These are phyloP conservation scores for Loriculus beryllinus DNA, from an alignment of 2,797 vertebrate genomes.

Conservation along the genomic window DNA sequence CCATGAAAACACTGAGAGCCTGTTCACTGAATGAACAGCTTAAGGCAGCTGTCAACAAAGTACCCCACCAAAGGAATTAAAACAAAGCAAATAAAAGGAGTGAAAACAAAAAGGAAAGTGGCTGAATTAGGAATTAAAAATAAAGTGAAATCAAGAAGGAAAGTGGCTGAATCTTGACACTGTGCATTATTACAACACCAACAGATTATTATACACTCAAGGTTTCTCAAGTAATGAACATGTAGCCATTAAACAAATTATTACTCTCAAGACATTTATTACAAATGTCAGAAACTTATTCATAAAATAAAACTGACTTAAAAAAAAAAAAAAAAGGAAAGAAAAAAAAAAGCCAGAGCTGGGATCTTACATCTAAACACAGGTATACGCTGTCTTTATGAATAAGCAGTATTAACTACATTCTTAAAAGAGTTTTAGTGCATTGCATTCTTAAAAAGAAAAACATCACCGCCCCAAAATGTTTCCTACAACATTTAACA, in stretches of 20 bases:
- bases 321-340: conserved; percentile 46
- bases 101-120: conserved; percentile 12
- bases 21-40: conserved; percentile 73
- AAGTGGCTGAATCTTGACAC: conserved; percentile 47
- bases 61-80: conserved; percentile 50
- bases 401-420: conserved; percentile 87
- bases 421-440: conserved; percentile 90
- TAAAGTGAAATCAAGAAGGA: background rate
- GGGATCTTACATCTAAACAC: conserved; percentile 76
- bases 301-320: conserved; percentile 78
- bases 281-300: conserved; percentile 81
- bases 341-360: conserved; percentile 72
- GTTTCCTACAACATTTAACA: conserved; percentile 75
- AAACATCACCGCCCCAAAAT: conserved; percentile 68
- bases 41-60: conserved; percentile 71
- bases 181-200: conserved; percentile 65
- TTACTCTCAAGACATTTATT: conserved; percentile 84
- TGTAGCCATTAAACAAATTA: conserved; percentile 78
- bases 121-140: conserved; percentile 15
- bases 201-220: conserved; percentile 67
- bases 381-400: conserved; percentile 79
- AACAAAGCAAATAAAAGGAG: background rate
- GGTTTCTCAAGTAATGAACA: conserved; percentile 76
- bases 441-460: conserved; percentile 83
- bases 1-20: conserved; percentile 64